Evolutionary conservation across 2,113 vertebrate genomes (phyloP), one percentile per base, ranked within the genome.

Genomic region (Tragelaphus buxtoni): DNA sequence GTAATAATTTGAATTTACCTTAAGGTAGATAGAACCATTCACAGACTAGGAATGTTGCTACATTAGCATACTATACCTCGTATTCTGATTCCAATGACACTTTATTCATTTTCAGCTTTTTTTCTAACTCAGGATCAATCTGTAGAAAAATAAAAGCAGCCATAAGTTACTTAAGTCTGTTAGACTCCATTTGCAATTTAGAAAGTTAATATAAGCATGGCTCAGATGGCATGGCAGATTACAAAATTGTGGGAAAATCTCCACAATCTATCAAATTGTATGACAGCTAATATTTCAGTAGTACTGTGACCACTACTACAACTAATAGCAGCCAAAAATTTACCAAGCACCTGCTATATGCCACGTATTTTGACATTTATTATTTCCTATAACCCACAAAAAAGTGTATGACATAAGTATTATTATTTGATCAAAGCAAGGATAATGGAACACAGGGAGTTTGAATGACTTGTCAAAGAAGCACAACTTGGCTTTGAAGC

Each of bases 71-170:
- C 91, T 63, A 61, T 98, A 99, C 99, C 99, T 99, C 97, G 39
- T 99, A 99, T 97, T 99, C 99, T 72, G 99, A 99, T 97, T 99
- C 99, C 98, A 99, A 98, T 3, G 99, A 98, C 53, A 98, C 93
- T 90, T 98, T 98, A 90, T 98, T 99, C 90, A 97, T 97, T 94
- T 98, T 99, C 72, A 99, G 88, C 97, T 97, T 98, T 97, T 99
- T 98, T 97, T 99, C 99, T 86, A 99, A 98, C 65, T 98, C 97
- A 95, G 99, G 99, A 98, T 99, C 99, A 96, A 99, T 55, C 99
- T 99, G 96, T 74, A 97, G 96, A 98, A 98, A 98, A 83, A 88
- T 93, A 89, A 95, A 81, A 98, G 4, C 22, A 76, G 32, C 14
- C 13, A 14, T 76, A 91, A 18, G 4, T 95, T 95, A 93, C 63